Percentiles rank a stretch among this genome's conserved stretches.
Conservation (phyloP, 2,113 vertebrate species). For the Caracal caracal region DNA sequence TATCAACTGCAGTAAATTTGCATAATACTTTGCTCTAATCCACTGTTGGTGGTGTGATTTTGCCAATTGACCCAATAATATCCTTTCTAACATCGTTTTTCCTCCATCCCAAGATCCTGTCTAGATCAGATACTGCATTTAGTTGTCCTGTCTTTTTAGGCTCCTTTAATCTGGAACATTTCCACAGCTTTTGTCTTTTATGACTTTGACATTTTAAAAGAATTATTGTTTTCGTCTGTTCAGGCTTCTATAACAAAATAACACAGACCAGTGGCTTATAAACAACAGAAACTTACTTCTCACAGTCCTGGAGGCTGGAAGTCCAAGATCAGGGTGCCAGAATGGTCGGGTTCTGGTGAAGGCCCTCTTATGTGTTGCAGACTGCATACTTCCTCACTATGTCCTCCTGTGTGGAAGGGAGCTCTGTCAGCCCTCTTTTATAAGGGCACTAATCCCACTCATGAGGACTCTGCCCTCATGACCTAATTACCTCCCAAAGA, state of each 20-base stretch:
- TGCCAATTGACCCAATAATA: not conserved
- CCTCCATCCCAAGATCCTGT: not conserved
- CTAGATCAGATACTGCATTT: not conserved
- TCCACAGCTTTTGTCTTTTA: not conserved
- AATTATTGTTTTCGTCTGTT: not conserved
- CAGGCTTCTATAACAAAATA: not conserved
- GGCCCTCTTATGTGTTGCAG: not conserved
- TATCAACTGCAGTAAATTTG: not conserved
- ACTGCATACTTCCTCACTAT: not conserved
- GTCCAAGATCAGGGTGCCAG: not conserved
- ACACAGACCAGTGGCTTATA: not conserved
- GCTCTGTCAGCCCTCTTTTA: not conserved
- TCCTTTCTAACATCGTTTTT: not conserved
- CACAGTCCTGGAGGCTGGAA: not conserved
- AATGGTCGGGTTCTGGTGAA: not conserved
- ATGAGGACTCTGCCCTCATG: not conserved
- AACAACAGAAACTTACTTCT: not conserved
- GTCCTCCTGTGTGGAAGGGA: not conserved
- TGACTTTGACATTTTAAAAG: not conserved
- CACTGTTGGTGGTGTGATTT: not conserved
- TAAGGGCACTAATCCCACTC: not conserved
- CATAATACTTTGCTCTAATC: not conserved
- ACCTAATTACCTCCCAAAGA: not conserved
- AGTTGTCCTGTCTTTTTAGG: not conserved
- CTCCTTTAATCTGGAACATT: not conserved